Percentiles rank a stretch among this genome's conserved stretches.
Evolutionary conservation across 2,113 vertebrate genomes (phyloP).

Genomic region (Mesoclemmys tuberculata): DNA sequence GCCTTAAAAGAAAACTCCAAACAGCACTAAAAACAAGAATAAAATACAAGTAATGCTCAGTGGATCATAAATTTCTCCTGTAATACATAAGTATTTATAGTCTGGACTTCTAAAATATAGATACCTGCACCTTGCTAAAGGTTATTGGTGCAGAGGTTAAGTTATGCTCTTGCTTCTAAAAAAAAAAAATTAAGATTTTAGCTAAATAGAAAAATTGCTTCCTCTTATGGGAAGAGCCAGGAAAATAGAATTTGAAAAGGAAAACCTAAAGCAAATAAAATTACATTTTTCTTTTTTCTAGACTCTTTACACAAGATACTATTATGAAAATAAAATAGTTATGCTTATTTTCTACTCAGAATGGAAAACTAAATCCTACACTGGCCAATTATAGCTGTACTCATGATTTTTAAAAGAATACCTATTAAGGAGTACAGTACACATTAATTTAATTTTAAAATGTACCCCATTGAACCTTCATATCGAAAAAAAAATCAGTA

Average conservation of each 20-base stretch:
- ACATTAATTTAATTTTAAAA: not conserved
- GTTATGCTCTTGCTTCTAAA: not conserved
- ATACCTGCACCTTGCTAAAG: not conserved
- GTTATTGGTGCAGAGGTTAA: no score
- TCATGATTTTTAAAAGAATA: not conserved
- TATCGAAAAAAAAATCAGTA: not conserved
- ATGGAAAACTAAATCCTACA: not conserved
- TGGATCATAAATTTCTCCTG: not conserved
- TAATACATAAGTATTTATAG: not conserved
- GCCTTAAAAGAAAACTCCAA: not conserved
- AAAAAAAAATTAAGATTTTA: not conserved
- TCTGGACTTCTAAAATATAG: not conserved
- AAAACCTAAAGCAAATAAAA: not conserved
- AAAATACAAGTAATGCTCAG: not conserved
- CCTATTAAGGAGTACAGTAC: not conserved
- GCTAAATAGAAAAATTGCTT: not conserved
- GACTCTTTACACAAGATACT: not conserved
- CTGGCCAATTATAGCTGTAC: not conserved
- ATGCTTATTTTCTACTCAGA: not conserved
- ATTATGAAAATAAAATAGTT: not conserved
- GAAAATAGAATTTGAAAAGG: not conserved
- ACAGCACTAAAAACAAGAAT: slow-evolving; percentile 3
- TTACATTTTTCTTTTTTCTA: not conserved
- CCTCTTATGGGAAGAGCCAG: not conserved
- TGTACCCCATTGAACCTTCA: not conserved